Evolutionary conservation across 2,888 invertebrate genomes (phyloP), one percentile per base, ranked within the genome.

Genomic region (Oscheius sp.): DNA sequence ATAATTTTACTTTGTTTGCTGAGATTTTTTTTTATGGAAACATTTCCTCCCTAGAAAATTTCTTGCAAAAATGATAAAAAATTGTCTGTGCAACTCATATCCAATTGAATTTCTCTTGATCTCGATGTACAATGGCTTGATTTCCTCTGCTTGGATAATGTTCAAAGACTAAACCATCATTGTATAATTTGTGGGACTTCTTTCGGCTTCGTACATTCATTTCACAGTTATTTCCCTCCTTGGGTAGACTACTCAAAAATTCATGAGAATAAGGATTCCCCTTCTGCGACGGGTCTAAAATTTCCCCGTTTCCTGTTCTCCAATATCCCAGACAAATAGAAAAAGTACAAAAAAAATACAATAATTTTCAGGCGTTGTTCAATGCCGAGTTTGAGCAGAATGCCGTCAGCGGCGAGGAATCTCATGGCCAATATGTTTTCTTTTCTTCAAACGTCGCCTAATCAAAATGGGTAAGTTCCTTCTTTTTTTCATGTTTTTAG

Each of bases 351-450:
- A 55, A 55, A 55, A 25, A 6, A 25, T 25, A 55, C 55, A 25
- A 55, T 5, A 18, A 49, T 18, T 61, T 72, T 18, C 56, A 72
- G 72, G 64, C 72, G 72, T 18, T 72, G 73, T 52, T 58, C 53
- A 16, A 84, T 84, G 84, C 79, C 83, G 41, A 78, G 78, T 21
- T 72, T 82, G 45, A 71, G 76, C 27, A 79, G 83, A 68, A 81
- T 84, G 81, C 84, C 84, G 59, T 78, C 82, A 55, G 81, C 82
- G 2, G 84, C 84, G 18, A 73, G 84, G 61, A 77, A 83, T 66
- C 74, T 83, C 41, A 73, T 83, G 61, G 74, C 79, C 74, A 81
- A 78, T 56, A 76, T 83, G 69, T 75, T 82, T 63, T 75, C 76
- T 16, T 77, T 83, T 58, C 77, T 84, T 64, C 78, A 78, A 16